Conservation (phyloP, 37 sponge, comb jelly and placozoan species). For the Halisarca cf. caerulea region DNA sequence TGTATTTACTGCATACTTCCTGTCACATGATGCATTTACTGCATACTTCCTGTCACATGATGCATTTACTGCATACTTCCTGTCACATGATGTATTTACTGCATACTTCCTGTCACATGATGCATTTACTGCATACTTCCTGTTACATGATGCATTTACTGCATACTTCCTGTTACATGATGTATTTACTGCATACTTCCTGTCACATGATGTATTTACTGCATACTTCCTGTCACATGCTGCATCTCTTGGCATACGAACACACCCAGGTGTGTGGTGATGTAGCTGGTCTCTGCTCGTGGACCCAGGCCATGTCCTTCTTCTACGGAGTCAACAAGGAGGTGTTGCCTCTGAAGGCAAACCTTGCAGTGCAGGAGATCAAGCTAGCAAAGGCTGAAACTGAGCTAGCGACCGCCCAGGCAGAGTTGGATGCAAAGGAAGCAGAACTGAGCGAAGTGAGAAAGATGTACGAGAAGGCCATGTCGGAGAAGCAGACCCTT, state of each 20-base stretch:
- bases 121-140: too few relatives aligned
- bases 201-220: neutral
- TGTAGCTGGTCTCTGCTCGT: conserved; percentile 99
- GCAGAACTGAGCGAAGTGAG: conserved; percentile 90
- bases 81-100: too few relatives aligned
- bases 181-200: neutral
- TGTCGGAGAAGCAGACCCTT: conserved; percentile 90
- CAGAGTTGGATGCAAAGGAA: conserved; percentile 92
- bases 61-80: too few relatives aligned
- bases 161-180: too few relatives aligned
- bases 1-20: too few relatives aligned
- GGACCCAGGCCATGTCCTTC: conserved; percentile 95
- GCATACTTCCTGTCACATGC: neutral
- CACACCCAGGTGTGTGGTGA: conserved; percentile 97
- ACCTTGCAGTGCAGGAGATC: conserved; percentile 86
- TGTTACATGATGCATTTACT: too few relatives aligned
- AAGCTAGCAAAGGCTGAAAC: conserved; percentile 67
- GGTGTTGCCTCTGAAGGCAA: conserved; percentile 98
- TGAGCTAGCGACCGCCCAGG: conserved; percentile 87
- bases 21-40: too few relatives aligned
- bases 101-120: too few relatives aligned
- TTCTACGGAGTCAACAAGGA: conserved; percentile 97
- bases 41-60: too few relatives aligned
- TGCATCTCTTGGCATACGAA: neutral
- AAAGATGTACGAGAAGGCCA: conserved; percentile 95